Percentiles rank a stretch among this genome's conserved stretches.
Evolutionary conservation across 2,888 invertebrate species (phyloP).

Genomic region (Phalangium opilio): DNA sequence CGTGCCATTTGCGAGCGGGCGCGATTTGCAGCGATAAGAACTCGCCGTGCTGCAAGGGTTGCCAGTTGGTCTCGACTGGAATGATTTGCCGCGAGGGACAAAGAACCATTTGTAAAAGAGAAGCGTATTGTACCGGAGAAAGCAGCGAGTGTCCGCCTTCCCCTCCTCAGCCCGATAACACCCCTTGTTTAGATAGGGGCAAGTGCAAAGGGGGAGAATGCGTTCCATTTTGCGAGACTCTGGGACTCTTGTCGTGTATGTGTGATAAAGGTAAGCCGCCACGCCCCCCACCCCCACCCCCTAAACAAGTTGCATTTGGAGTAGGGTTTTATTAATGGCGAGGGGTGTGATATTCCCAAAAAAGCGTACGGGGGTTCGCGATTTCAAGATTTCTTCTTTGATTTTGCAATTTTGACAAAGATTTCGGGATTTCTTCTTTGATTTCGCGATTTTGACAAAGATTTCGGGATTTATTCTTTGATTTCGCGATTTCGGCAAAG

Average conservation of each 20-base stretch:
- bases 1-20: conserved; percentile 72
- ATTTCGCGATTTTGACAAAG: too few species aligned
- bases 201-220: conserved; percentile 81
- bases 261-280: conserved; percentile 74
- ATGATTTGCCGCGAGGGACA: conserved; percentile 66
- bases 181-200: conserved; percentile 76
- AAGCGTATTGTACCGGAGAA: conserved; percentile 55
- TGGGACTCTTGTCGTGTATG: conserved; percentile 85
- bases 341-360: too few species aligned
- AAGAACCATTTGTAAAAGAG: conserved; percentile 79
- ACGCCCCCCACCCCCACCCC: too few species aligned
- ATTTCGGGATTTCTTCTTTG: too few species aligned
- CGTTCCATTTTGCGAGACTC: conserved; percentile 86
- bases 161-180: conserved; percentile 68
- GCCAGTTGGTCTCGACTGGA: conserved; percentile 59
- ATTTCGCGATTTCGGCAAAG: too few species aligned
- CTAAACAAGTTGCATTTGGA: too few species aligned
- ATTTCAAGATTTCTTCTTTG: too few species aligned
- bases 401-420: too few species aligned
- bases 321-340: too few species aligned
- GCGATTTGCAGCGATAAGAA: conserved; percentile 93
- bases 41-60: conserved; percentile 84
- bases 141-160: conserved; percentile 69
- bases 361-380: too few species aligned
- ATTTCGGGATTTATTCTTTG: too few species aligned